Percentiles rank a stretch among this genome's conserved stretches.
Evolutionary conservation across 2,888 invertebrate genomes (phyloP).

Genomic region (Idaea aversata): DNA sequence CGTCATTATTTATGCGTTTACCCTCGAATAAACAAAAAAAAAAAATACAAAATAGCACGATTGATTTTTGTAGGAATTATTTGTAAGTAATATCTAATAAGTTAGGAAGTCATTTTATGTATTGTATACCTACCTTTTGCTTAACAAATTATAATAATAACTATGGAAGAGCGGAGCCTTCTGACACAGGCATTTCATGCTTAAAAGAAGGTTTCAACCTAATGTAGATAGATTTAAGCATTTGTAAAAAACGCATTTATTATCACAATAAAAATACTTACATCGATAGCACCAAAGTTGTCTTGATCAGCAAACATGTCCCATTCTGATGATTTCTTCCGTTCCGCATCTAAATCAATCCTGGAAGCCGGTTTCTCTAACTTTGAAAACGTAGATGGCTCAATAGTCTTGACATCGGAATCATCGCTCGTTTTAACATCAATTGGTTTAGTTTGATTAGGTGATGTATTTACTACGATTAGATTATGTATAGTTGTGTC

Average conservation of each 20-base stretch:
- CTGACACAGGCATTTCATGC: too few relatives aligned
- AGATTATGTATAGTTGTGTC: constrained; percentile 40
- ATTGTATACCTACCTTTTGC: too few relatives aligned
- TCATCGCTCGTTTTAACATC: not conserved
- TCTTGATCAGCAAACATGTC: constrained; percentile 97
- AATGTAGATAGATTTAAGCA: too few relatives aligned
- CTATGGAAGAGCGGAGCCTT: too few relatives aligned
- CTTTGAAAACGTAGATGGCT: constrained; percentile 4
- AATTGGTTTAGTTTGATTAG: constrained; percentile 2
- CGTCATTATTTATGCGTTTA: too few relatives aligned
- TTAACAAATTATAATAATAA: too few relatives aligned
- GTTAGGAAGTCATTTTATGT: too few relatives aligned
- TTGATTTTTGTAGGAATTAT: too few relatives aligned
- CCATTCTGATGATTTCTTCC: constrained; percentile 82
- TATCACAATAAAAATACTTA: constrained; percentile 40
- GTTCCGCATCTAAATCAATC: not conserved
- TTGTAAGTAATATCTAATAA: too few relatives aligned
- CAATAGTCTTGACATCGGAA: not conserved
- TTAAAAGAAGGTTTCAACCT: too few relatives aligned
- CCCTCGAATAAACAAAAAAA: too few relatives aligned
- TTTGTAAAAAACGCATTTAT: constrained; percentile 1
- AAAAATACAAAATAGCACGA: too few relatives aligned
- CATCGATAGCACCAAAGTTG: constrained; percentile 80
- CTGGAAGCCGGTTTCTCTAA: constrained; percentile 7
- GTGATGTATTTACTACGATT: not conserved